Evolutionary conservation across 2,797 vertebrate species (phyloP).

Genomic region (Myotis pilosus): DNA sequence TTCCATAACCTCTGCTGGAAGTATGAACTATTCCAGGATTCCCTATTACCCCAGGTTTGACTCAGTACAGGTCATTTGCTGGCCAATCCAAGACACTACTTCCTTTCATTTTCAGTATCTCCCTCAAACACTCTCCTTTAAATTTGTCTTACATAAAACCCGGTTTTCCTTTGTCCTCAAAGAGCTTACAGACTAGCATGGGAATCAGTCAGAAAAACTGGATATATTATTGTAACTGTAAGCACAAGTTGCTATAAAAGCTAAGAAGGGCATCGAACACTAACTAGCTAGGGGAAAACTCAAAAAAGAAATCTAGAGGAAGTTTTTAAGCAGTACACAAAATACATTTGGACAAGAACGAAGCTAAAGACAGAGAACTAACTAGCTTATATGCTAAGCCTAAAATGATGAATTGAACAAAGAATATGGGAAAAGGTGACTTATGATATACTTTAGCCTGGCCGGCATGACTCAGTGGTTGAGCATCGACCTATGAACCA

Average conservation of each 20-base stretch:
- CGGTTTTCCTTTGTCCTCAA: not conserved
- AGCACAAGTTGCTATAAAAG: not conserved
- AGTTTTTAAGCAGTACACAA: not conserved
- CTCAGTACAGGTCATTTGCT: not conserved
- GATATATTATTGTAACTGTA: not conserved
- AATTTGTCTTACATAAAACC: not conserved
- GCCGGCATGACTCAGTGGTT: no score
- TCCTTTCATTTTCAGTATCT: slow-evolving; percentile 13
- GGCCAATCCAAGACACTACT: not conserved
- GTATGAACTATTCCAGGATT: not conserved
- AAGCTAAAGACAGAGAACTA: not conserved
- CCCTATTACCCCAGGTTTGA: not conserved
- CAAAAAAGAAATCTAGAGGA: not conserved
- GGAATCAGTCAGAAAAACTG: not conserved
- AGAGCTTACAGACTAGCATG: not conserved
- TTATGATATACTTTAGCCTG: not conserved
- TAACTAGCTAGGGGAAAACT: not conserved
- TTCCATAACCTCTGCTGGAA: not conserved
- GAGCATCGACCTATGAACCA: no score
- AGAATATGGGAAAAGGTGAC: not conserved
- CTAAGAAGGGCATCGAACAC: not conserved
- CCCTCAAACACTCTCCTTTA: not conserved
- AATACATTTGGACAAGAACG: not conserved
- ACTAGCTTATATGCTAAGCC: not conserved
- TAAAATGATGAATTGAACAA: slow-evolving; percentile 1